Evolutionary conservation across 1,140 invertebrate species (phyloP).

Genomic region (Conopomorpha cramerella): DNA sequence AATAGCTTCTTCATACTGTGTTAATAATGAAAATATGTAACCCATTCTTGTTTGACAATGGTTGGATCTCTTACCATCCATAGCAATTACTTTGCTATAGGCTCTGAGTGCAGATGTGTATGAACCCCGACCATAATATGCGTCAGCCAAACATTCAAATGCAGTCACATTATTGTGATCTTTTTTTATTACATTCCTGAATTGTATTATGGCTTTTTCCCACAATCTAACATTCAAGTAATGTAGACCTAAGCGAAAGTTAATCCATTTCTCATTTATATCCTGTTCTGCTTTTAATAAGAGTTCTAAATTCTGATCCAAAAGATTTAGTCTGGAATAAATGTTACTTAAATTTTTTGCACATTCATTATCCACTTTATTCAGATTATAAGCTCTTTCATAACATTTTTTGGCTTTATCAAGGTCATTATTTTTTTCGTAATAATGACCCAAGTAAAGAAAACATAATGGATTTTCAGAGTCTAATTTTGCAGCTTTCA

Average conservation of each 20-base stretch:
- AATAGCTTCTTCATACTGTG: constrained; percentile 73
- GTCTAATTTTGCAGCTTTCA: constrained; percentile 77
- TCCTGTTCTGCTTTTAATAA: constrained; percentile 63
- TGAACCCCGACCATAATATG: constrained; percentile 81
- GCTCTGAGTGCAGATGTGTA: constrained; percentile 84
- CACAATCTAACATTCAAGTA: constrained; percentile 74
- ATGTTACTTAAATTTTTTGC: constrained; percentile 76
- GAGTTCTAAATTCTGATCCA: constrained; percentile 70
- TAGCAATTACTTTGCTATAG: constrained; percentile 75
- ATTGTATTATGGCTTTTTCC: constrained; percentile 73
- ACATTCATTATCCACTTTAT: constrained; percentile 67
- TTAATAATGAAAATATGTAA: constrained; percentile 75
- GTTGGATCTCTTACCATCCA: constrained; percentile 66
- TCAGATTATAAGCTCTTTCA: constrained; percentile 79
- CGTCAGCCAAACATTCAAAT: constrained; percentile 89
- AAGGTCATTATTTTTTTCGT: constrained; percentile 64
- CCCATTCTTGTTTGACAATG: constrained; percentile 85
- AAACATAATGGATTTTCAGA: constrained; percentile 74
- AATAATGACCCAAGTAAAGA: constrained; percentile 77
- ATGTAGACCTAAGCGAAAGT: constrained; percentile 78
- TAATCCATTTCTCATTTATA: constrained; percentile 74
- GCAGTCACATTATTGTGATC: constrained; percentile 72
- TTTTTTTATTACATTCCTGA: constrained; percentile 75
- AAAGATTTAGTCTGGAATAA: constrained; percentile 70
- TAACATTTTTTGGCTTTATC: constrained; percentile 79